Evolutionary conservation across 2,888 invertebrate genomes (phyloP), one percentile per base, ranked within the genome.

Genomic region (Andrena bicolor): DNA sequence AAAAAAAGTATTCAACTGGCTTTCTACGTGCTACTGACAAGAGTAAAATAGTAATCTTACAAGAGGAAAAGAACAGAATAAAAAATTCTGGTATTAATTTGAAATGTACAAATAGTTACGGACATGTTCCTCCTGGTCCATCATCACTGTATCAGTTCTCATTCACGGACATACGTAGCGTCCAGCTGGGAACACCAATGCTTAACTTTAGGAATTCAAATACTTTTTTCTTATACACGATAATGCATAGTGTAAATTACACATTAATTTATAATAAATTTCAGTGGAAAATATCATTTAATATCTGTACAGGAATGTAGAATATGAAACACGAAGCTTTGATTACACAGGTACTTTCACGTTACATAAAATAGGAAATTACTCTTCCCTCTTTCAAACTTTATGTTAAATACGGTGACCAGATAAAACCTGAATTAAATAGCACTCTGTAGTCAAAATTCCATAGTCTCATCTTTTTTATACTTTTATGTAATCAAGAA

Each of bases 51-150:
- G 53, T 70, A 71, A 81, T 71, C 48, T n/a, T 63, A 66, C 51
- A 64, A 78, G 35, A 53, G 56, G 23, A 23, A 70, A 58, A 72
- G n/a, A 65, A 71, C 16, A 61, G 32, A 81, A 71, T 73, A 26
- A 77, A 69, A 56, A 64, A 65, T 75, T 69, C 63, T 73, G 68
- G 23, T 64, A 58, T 70, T 70, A 71, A 71, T 76, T 64, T 66
- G 75, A 70, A 49, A 64, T 80, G 56, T 79, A 79, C 65, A 73
- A 82, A 58, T 61, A 71, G 80, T 84, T 86, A 84, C 86, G 78
- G 85, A 80, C 82, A 86, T 89, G 84, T 90, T 91, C 90, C 88
- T 91, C 89, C 75, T 89, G 88, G 63, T 92, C 90, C 91, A 91
- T 92, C 82, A 80, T 87, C 86, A 86, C 79, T 84, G 86, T 86